phyloP scores from a whole-genome alignment of 1,140 invertebrate genomes.

The Atta cephalotes region DNA sequence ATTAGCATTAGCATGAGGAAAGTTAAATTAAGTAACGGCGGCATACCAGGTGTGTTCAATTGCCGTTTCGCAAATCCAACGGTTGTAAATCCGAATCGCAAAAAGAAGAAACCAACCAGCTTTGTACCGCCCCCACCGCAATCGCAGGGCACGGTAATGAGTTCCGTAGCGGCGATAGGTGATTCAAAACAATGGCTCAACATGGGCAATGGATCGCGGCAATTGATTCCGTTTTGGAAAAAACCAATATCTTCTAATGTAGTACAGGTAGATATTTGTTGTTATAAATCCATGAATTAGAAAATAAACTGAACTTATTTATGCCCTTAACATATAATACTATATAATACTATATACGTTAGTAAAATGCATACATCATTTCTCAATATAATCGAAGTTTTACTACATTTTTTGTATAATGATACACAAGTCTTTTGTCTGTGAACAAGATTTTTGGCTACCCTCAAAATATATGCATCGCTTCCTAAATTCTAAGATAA shows the following conservation, averaged over 20 bases:
- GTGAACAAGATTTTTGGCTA: no score
- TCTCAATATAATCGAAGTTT: no score
- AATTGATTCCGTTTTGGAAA: conserved; percentile 92
- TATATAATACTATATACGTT: no score
- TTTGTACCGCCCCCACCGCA: conserved; percentile 92
- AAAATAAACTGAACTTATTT: no score
- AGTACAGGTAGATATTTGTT: conserved; percentile 63
- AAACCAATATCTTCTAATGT: conserved; percentile 88
- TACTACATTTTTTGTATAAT: no score
- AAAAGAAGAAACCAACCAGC: conserved; percentile 95
- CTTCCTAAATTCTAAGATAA: no score
- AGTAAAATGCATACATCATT: no score
- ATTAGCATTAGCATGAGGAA: conserved; percentile 76
- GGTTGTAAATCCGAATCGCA: conserved; percentile 88
- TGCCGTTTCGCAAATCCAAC: conserved; percentile 93
- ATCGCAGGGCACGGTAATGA: conserved; percentile 71
- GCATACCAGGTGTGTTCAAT: conserved; percentile 95
- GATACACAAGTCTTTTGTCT: no score
- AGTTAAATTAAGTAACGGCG: conserved; percentile 85
- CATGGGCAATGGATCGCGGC: conserved; percentile 76
- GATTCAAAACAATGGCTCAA: conserved; percentile 82
- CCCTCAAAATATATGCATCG: no score
- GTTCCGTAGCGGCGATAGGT: conserved; percentile 69
- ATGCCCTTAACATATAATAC: no score
- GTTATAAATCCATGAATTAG: background rate